Percentiles rank a stretch among this genome's conserved stretches.
phyloP scores from a whole-genome alignment of 2,797 vertebrate species.

The Parauchenoglanis punctatus region DNA sequence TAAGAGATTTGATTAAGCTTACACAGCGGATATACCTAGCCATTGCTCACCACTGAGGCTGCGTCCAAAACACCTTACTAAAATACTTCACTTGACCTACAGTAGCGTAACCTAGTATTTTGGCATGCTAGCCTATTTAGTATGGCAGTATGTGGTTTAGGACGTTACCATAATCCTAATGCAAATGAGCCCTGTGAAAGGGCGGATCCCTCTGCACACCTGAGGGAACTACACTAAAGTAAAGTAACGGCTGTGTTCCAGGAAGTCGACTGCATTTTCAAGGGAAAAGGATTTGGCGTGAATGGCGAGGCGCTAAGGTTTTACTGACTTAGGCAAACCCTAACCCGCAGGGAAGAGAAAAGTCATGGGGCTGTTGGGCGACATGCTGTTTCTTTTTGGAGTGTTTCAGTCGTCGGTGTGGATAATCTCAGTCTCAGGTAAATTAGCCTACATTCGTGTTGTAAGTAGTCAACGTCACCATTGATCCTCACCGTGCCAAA shows the following conservation, averaged over 20 bases:
- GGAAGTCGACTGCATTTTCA: not conserved
- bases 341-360: not conserved
- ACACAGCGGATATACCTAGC: too few relatives aligned
- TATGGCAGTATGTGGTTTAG: not conserved
- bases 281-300: not conserved
- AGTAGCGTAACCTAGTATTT: not conserved
- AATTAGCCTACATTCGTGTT: not conserved
- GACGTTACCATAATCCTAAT: not conserved
- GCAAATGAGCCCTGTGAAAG: not conserved
- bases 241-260: not conserved
- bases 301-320: not conserved
- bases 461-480: not conserved
- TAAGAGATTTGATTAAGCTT: not conserved
- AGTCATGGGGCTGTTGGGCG: constrained; percentile 18
- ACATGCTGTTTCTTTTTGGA: constrained; percentile 17
- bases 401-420: constrained; percentile 3
- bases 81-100: not conserved
- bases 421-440: constrained; percentile 43
- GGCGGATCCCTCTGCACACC: constrained; percentile 12
- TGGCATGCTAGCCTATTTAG: too few relatives aligned
- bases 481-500: not conserved
- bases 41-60: too few relatives aligned
- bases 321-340: too few relatives aligned
- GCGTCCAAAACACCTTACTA: not conserved
- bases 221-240: not conserved